These are phyloP conservation scores for Tapirus indicus DNA, from an alignment of 2,797 vertebrate species.

Conservation along the genomic window DNA sequence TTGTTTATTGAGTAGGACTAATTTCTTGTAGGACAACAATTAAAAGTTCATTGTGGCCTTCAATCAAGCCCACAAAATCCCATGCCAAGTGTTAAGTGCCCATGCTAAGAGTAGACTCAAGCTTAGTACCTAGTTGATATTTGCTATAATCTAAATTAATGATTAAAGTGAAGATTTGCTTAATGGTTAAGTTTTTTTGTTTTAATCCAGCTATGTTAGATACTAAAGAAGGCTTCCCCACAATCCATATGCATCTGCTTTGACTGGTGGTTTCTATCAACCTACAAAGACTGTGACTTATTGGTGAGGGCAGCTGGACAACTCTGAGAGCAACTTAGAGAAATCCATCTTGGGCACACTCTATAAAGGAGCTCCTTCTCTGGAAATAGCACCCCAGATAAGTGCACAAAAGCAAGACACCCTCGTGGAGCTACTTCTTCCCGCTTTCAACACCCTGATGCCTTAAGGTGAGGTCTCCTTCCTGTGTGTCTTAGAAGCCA, in stretches of 20 bases:
- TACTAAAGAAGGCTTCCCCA: slow-evolving; percentile 82
- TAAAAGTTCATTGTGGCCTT: slow-evolving; percentile 53
- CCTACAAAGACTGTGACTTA: slow-evolving; percentile 79
- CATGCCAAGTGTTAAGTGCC: neutral
- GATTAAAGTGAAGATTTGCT: slow-evolving; percentile 74
- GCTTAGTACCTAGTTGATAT: slow-evolving; percentile 30
- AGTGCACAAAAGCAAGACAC: slow-evolving; percentile 77
- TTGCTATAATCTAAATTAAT: slow-evolving; percentile 70
- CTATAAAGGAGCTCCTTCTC: slow-evolving; percentile 79
- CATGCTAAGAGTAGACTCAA: slow-evolving; percentile 13
- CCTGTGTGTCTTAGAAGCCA: slow-evolving; percentile 66
- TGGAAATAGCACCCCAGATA: slow-evolving; percentile 73
- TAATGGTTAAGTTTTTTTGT: slow-evolving; percentile 82
- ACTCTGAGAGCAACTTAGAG: slow-evolving; percentile 79
- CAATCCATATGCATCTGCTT: slow-evolving; percentile 68
- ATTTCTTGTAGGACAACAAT: slow-evolving; percentile 42
- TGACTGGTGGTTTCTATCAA: slow-evolving; percentile 80
- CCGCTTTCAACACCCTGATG: slow-evolving; percentile 66
- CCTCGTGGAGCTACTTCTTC: slow-evolving; percentile 74
- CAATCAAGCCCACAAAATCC: neutral
- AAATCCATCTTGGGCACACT: slow-evolving; percentile 72
- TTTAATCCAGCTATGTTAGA: slow-evolving; percentile 73
- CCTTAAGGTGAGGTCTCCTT: slow-evolving; percentile 78
- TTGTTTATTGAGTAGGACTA: slow-evolving; percentile 49
- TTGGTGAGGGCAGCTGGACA: slow-evolving; percentile 82